Conservation (phyloP, 1,140 invertebrate species). For the Ctenoplectra terminalis region DNA sequence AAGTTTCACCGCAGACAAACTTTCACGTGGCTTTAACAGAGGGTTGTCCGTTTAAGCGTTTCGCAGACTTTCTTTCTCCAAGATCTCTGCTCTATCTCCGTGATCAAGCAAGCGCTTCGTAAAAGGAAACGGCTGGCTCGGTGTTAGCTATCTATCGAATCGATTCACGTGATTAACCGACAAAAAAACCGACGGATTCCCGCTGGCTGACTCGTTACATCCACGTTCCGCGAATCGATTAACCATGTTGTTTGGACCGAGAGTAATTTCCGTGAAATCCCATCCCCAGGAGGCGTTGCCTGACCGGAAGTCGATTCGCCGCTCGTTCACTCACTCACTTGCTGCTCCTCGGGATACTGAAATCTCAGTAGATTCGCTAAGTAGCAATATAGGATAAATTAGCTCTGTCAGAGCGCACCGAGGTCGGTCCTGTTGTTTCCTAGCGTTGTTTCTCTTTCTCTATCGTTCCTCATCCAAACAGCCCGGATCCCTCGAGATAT, state of each 20-base stretch:
- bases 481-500: slow-evolving; percentile 55
- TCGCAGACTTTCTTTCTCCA: neutral
- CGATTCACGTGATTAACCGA: slow-evolving; percentile 14
- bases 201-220: slow-evolving; percentile 18
- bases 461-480: slow-evolving; percentile 53
- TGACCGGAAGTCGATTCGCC: slow-evolving; percentile 64
- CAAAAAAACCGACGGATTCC: slow-evolving; percentile 5
- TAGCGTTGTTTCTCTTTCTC: slow-evolving; percentile 41
- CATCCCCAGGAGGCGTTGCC: slow-evolving; percentile 57
- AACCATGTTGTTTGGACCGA: slow-evolving; percentile 57
- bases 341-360: slow-evolving; percentile 43
- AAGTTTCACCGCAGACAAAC: slow-evolving; percentile 54
- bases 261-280: slow-evolving; percentile 60
- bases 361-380: slow-evolving; percentile 59
- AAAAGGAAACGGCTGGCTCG: neutral
- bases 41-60: slow-evolving; percentile 22
- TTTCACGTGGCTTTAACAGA: slow-evolving; percentile 22
- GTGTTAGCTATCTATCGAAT: neutral
- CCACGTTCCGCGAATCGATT: slow-evolving; percentile 57
- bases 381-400: slow-evolving; percentile 70
- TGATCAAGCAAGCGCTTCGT: neutral
- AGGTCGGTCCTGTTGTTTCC: slow-evolving; percentile 43
- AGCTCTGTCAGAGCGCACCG: slow-evolving; percentile 59
- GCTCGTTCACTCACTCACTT: neutral
- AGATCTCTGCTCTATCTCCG: slow-evolving; percentile 7